Percentiles rank a stretch among this genome's conserved stretches.
These are phyloP conservation scores for Drosophila bunnanda DNA, from an alignment of 2,888 invertebrate genomes.

Conservation along the genomic window DNA sequence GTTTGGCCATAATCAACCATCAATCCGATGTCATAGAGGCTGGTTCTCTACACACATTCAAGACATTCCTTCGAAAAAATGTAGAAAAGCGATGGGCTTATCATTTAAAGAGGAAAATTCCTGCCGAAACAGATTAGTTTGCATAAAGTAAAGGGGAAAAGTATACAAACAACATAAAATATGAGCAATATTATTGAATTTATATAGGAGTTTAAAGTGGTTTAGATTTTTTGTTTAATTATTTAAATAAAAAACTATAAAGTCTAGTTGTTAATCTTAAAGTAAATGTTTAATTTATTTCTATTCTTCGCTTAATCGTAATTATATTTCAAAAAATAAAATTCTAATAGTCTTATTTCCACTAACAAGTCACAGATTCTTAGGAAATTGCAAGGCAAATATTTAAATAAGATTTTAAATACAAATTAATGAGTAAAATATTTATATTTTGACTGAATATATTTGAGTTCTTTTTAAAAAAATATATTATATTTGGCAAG, in stretches of 20 bases:
- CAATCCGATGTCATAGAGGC: conserved; percentile 25
- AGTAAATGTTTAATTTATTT: not conserved
- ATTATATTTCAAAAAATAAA: not conserved
- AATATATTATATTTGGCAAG: too few species aligned
- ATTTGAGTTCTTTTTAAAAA: too few species aligned
- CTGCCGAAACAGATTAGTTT: not conserved
- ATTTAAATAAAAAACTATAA: not conserved
- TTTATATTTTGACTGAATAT: too few species aligned
- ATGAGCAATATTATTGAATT: not conserved
- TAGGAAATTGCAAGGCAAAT: not conserved
- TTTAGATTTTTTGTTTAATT: not conserved
- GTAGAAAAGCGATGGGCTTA: too few species aligned
- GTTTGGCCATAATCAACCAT: conserved; percentile 47
- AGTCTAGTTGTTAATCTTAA: too few species aligned
- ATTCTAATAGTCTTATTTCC: not conserved
- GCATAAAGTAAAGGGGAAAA: not conserved
- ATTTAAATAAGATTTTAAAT: too few species aligned
- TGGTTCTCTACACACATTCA: conserved; percentile 5
- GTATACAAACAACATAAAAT: rapidly evolving
- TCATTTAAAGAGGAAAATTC: not conserved
- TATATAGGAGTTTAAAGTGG: not conserved
- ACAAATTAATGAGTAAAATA: too few species aligned
- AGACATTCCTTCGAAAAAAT: not conserved
- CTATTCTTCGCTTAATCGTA: not conserved
- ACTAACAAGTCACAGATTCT: not conserved